Evolutionary conservation across 23 tunicate genomes (phyloP), one percentile per base, ranked within the genome.

Genomic region (Oikopleura albicans): DNA sequence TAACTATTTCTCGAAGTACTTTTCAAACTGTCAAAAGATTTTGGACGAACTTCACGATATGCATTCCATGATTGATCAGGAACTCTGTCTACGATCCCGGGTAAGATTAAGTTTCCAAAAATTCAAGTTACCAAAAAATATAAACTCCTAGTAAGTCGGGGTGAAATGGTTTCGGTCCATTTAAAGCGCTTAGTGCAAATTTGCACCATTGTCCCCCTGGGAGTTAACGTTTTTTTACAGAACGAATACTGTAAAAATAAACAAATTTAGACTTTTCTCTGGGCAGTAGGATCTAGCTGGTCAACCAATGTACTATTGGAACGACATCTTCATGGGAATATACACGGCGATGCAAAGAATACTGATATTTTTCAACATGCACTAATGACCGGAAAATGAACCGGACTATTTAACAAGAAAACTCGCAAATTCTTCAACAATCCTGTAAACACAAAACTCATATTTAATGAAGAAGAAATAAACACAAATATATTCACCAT

Each of bases 271-370:
- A 71, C 79, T 71, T 71, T 71, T 31, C 37, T 71, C 2, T 71
- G 79, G 79, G 79, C 79, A 16, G 79, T 71, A 22, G 79, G 79
- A 29, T 71, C 79, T 2, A 71, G 79, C 37, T 71, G 79, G 79
- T 71, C 79, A 37, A 71, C 79, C 4, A 71, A 71, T 71, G 35
- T 71, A 22, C 31, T 71, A 37, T 12, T 71, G 37, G 79, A 71
- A 29, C 79, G 79, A 37, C 79, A 71, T 31, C 79, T 16, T 16
- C 79, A 71, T 71, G 79, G 79, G 31, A 71, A 71, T 12, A 71
- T 71, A 2, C 79, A 71, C 37, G 79, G 79, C 33, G 79, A 71
- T 71, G 79, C 79, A 29, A 71, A 71, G 31, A 71, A 71, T 71
- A 71, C 79, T 2, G 79, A 71, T 29, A 71, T 71, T 16, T 71